These are phyloP conservation scores for Girardinichthys multiradiatus DNA, from an alignment of 2,113 vertebrate species.

Conservation along the genomic window DNA sequence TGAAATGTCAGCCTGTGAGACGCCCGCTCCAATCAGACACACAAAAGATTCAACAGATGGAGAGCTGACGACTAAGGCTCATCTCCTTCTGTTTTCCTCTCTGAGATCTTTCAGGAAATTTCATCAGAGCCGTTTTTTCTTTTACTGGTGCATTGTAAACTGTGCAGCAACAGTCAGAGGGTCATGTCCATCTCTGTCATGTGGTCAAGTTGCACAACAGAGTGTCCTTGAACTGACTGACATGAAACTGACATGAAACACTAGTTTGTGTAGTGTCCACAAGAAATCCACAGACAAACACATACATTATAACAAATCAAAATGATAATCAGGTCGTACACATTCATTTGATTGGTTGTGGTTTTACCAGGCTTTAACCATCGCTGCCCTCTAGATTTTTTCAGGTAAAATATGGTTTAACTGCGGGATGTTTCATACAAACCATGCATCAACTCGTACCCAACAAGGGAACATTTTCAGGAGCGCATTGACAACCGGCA, in stretches of 20 bases:
- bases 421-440: no score
- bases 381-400: no score
- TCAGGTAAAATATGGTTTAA: no score
- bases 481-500: no score
- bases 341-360: no score
- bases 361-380: no score
- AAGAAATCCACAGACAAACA: no score
- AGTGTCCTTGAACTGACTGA: not conserved
- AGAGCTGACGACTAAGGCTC: conserved; percentile 27
- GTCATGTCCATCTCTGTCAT: not conserved
- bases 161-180: not conserved
- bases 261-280: conserved; percentile 10
- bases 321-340: no score
- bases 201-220: conserved; percentile 6
- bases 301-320: no score
- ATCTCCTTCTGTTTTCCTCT: not conserved
- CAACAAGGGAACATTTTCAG: no score
- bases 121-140: conserved; percentile 9
- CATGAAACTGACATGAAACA: conserved; percentile 7
- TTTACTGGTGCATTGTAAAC: not conserved
- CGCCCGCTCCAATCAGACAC: conserved; percentile 24
- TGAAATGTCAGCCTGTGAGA: conserved; percentile 53
- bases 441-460: no score
- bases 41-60: conserved; percentile 44
- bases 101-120: conserved; percentile 11